These are phyloP conservation scores for Chinchilla lanigera DNA, from an alignment of 2,113 vertebrate genomes.

Conservation along the genomic window DNA sequence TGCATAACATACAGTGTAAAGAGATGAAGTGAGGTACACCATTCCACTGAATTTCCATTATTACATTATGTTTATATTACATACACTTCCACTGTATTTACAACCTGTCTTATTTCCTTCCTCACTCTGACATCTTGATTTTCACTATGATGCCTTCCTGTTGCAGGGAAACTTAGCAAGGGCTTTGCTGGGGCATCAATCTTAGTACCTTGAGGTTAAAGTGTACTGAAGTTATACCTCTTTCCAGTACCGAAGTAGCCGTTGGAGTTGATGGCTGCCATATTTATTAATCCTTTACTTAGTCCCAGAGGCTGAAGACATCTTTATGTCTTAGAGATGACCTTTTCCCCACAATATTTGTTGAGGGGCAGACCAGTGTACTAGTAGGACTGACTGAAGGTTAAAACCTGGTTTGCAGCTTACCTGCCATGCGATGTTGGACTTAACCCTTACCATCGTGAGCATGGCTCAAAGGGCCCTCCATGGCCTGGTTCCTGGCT, in stretches of 20 bases:
- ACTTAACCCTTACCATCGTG: accelerated
- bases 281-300: background rate
- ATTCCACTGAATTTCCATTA: background rate
- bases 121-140: background rate
- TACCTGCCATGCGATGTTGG: background rate
- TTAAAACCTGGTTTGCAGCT: background rate
- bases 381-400: background rate
- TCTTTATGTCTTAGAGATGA: conserved; percentile 65
- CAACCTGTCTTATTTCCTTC: background rate
- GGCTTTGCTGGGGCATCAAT: accelerated
- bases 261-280: background rate
- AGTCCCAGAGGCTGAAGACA: conserved; percentile 69
- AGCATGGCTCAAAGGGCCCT: background rate
- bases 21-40: background rate
- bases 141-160: background rate
- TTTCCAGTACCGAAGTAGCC: background rate
- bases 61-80: background rate
- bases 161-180: background rate
- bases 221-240: too few species aligned
- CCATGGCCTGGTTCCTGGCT: background rate
- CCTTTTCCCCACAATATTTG: background rate
- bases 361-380: background rate
- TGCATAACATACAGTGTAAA: accelerated
- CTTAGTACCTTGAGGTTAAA: background rate
- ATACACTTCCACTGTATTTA: background rate